A percentile compares a stretch with the other conserved stretches of the same genome.
phyloP scores from a whole-genome alignment of 2,888 invertebrate species.

The Incurvaria masculella region DNA sequence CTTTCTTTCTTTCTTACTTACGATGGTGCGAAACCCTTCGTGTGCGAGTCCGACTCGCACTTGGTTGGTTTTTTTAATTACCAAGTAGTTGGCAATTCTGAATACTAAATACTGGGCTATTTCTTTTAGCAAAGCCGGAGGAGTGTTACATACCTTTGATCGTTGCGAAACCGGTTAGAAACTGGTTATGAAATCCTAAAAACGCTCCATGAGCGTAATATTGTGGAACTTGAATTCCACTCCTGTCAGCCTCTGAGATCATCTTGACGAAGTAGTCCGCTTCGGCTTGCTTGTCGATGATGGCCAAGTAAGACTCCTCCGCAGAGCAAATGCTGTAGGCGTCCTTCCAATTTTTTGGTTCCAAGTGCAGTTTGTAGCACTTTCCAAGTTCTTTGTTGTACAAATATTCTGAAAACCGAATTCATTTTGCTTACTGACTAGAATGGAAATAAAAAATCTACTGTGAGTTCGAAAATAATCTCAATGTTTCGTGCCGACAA shows the following conservation, averaged over 20 bases:
- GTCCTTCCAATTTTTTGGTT: constrained; percentile 31
- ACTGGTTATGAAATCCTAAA: constrained; percentile 18
- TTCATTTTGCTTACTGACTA: no score
- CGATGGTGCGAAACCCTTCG: no score
- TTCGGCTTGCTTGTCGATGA: constrained; percentile 30
- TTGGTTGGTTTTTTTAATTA: constrained; percentile 4
- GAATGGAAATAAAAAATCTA: constrained; percentile 1
- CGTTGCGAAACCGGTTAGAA: constrained; percentile 25
- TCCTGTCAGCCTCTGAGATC: background rate
- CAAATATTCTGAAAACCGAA: constrained; percentile 32
- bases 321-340: constrained; percentile 29
- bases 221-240: no score
- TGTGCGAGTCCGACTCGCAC: no score
- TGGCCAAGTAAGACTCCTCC: constrained; percentile 26
- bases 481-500: background rate
- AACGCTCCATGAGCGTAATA: background rate
- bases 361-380: constrained; percentile 37
- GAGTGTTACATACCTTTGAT: constrained; percentile 25
- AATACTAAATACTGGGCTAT: background rate
- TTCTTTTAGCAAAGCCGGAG: background rate
- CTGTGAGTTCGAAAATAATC: background rate
- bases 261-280: constrained; percentile 21
- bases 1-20: no score
- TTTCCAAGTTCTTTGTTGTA: constrained; percentile 23
- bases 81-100: constrained; percentile 7